A percentile compares a stretch with the other conserved stretches of the same genome.
Evolutionary conservation across 2,113 vertebrate species (phyloP).

Genomic region (Urocynchramus pylzowi): DNA sequence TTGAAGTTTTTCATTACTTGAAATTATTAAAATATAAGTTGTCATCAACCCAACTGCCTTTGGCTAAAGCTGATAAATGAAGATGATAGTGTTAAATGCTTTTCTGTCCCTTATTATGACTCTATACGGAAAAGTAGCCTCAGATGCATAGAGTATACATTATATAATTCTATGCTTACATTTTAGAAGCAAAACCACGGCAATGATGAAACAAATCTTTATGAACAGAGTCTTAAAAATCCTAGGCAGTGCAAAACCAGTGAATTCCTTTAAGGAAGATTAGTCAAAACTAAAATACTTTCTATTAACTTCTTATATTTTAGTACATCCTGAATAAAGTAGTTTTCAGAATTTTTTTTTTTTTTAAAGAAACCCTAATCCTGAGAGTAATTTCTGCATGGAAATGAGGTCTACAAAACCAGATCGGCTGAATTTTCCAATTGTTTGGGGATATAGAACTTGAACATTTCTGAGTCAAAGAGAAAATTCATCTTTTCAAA

Average conservation of each 20-base stretch:
- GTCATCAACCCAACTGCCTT: background rate
- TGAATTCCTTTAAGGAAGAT: background rate
- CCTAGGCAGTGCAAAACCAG: background rate
- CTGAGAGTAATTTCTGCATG: background rate
- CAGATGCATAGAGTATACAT: background rate
- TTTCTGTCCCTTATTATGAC: background rate
- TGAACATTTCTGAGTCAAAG: background rate
- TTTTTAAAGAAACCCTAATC: background rate
- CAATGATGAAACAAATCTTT: background rate
- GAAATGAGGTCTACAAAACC: background rate
- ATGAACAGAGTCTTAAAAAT: background rate
- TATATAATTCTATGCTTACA: background rate
- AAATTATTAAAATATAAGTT: background rate
- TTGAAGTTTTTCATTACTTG: background rate
- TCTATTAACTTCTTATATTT: background rate
- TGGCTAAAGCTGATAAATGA: background rate
- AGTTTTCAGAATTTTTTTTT: background rate
- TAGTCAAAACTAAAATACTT: background rate
- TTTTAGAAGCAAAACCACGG: background rate
- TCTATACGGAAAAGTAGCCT: background rate
- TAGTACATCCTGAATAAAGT: background rate
- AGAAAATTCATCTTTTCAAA: background rate
- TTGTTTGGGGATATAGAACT: background rate
- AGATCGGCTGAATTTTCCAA: background rate
- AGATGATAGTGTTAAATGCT: background rate